These are phyloP conservation scores for Drosophila persimilis DNA, from an alignment of 1,140 invertebrate species.

Conservation along the genomic window DNA sequence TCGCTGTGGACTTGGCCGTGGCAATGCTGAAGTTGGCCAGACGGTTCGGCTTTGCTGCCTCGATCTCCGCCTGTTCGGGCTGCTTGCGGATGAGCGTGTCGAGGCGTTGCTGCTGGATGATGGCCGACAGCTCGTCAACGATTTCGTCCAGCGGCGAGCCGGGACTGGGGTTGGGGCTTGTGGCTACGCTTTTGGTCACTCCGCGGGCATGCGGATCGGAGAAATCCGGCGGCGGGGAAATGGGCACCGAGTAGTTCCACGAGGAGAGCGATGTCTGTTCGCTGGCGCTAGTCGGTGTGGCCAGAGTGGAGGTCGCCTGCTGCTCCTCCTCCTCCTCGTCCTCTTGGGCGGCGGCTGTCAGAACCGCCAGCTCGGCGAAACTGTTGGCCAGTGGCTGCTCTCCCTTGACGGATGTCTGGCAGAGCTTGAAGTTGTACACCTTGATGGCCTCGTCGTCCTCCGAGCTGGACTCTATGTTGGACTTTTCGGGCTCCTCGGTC, in stretches of 20 bases:
- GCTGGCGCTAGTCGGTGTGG: slow-evolving; percentile 52
- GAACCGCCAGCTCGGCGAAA: slow-evolving; percentile 54
- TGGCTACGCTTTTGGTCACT: slow-evolving; percentile 4
- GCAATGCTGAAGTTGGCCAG: slow-evolving; percentile 76
- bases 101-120: slow-evolving; percentile 73
- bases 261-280: slow-evolving; percentile 65
- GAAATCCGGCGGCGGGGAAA: slow-evolving; percentile 79
- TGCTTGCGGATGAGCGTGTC: slow-evolving; percentile 70
- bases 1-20: slow-evolving; percentile 14
- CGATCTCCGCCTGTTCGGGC: slow-evolving; percentile 62
- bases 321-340: slow-evolving; percentile 4
- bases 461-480: slow-evolving; percentile 72
- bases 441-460: slow-evolving; percentile 81
- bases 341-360: slow-evolving; percentile 21
- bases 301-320: slow-evolving; percentile 1
- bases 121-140: slow-evolving; percentile 68
- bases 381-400: slow-evolving; percentile 29
- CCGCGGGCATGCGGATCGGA: slow-evolving; percentile 50
- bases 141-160: slow-evolving; percentile 69
- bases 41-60: slow-evolving; percentile 73
- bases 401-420: slow-evolving; percentile 67
- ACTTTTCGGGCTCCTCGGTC: slow-evolving; percentile 37
- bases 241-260: slow-evolving; percentile 76
- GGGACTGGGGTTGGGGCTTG: slow-evolving; percentile 37
- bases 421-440: slow-evolving; percentile 80